Conservation (phyloP, 2,797 vertebrate species). For the Alcedo quadribrachys region DNA sequence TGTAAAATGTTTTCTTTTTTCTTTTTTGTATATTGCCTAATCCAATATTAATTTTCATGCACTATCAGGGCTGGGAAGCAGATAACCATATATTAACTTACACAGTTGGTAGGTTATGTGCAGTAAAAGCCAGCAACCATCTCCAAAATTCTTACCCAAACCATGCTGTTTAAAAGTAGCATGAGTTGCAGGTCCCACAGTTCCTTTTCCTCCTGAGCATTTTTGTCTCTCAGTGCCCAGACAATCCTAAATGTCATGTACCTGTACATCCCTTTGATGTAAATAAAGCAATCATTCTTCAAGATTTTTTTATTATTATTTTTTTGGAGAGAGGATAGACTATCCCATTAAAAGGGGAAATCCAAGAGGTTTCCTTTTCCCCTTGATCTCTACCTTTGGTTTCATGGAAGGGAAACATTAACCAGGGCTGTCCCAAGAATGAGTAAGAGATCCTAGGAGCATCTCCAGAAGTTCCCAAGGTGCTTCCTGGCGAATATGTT, state of each 20-base stretch:
- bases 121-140: not conserved
- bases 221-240: not conserved
- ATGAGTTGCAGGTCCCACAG: not conserved
- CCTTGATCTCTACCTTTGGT: not conserved
- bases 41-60: not conserved
- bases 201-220: not conserved
- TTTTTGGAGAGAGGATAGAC: not conserved
- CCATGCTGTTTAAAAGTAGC: not conserved
- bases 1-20: not conserved
- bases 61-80: not conserved
- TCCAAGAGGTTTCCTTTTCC: not conserved
- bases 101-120: not conserved
- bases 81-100: not conserved
- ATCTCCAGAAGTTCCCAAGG: conserved; percentile 56
- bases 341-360: not conserved
- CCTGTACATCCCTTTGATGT: not conserved
- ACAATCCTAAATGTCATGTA: not conserved
- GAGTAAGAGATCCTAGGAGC: conserved; percentile 46
- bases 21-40: not conserved
- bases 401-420: not conserved
- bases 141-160: not conserved
- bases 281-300: not conserved
- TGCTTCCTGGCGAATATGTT: conserved; percentile 6
- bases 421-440: conserved; percentile 22
- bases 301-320: not conserved